Evolutionary conservation across 2,113 vertebrate genomes (phyloP).

Genomic region (Ardeotis arabs): DNA sequence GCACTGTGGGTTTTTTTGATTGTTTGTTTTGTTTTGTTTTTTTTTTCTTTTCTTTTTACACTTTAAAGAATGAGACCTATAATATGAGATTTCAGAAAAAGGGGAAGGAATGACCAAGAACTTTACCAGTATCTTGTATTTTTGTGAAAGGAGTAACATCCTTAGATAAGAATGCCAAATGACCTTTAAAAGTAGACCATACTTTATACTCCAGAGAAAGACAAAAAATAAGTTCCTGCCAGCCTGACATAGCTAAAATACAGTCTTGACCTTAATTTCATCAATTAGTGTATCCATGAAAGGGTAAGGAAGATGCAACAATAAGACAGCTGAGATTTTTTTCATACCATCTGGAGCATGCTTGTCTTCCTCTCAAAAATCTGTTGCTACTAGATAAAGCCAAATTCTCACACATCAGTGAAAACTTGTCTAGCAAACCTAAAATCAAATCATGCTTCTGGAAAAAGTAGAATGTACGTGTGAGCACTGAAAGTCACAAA

Average conservation of each 20-base stretch:
- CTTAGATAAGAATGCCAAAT: not conserved
- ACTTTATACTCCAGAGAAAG: not conserved
- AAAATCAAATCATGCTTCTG: conserved; percentile 14
- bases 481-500: not conserved
- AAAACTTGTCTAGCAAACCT: conserved; percentile 46
- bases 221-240: not conserved
- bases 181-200: not conserved
- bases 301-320: not conserved
- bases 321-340: conserved; percentile 32
- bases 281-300: conserved; percentile 2
- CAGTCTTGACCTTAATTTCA: not conserved
- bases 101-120: not conserved
- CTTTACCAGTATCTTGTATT: not conserved
- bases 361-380: conserved; percentile 49
- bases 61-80: not conserved
- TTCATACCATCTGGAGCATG: conserved; percentile 33
- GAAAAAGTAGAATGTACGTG: not conserved
- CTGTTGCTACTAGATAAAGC: conserved; percentile 51
- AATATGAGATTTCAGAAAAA: not conserved
- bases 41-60: not conserved
- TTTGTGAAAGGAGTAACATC: not conserved
- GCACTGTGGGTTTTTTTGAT: not conserved
- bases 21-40: not conserved
- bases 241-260: not conserved
- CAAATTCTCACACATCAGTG: conserved; percentile 46